These are phyloP conservation scores for Zonitis immaculata DNA, from an alignment of 2,888 invertebrate species.

Conservation along the genomic window DNA sequence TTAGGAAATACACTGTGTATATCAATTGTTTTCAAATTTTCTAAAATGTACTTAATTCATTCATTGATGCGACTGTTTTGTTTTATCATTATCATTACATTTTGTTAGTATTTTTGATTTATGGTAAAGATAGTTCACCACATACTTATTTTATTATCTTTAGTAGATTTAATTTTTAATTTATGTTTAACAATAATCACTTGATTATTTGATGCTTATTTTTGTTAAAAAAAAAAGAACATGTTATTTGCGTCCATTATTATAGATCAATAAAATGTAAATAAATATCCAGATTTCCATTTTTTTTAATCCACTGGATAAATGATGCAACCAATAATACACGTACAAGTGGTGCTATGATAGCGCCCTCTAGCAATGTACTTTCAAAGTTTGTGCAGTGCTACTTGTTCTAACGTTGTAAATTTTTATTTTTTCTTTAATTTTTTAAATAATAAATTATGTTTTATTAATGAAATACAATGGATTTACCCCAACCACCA, in stretches of 20 bases:
- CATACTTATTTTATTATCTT: constrained; percentile 4
- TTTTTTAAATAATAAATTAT: constrained; percentile 3
- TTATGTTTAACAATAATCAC: constrained; percentile 6
- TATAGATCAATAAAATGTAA: constrained; percentile 45
- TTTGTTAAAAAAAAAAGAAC: constrained; percentile 37
- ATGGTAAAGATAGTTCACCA: constrained; percentile 2
- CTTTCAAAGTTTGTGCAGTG: background rate
- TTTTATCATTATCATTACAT: constrained; percentile 15
- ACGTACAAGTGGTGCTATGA: background rate
- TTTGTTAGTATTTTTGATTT: constrained; percentile 2
- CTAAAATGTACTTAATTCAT: constrained; percentile 30
- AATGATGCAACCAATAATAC: background rate
- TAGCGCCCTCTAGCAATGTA: background rate
- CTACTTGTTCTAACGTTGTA: background rate
- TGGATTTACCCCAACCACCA: constrained; percentile 57
- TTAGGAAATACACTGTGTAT: constrained; percentile 41
- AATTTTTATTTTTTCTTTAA: constrained; percentile 2
- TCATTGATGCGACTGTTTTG: constrained; percentile 7
- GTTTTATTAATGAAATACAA: constrained; percentile 27
- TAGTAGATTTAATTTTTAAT: constrained; percentile 8
- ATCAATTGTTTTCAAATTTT: constrained; percentile 33
- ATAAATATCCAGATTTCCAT: too few species aligned
- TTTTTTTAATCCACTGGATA: too few species aligned
- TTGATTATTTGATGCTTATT: constrained; percentile 33
- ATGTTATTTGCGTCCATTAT: constrained; percentile 48